These are phyloP conservation scores for Antitype chi DNA, from an alignment of 2,888 invertebrate species.

Conservation along the genomic window DNA sequence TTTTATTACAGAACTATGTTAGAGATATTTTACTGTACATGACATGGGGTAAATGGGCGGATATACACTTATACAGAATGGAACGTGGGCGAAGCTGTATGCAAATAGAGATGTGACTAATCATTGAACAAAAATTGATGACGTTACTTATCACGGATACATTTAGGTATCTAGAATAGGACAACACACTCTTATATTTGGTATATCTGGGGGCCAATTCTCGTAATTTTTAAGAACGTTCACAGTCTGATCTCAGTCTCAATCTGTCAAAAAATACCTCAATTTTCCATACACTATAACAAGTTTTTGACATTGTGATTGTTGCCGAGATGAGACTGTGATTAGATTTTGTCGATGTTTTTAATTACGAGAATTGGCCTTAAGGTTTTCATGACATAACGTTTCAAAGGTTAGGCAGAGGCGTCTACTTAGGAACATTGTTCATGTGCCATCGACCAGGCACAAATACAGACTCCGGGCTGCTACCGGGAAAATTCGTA, in stretches of 20 bases:
- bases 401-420: not conserved
- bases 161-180: not conserved
- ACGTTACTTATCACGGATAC: not conserved
- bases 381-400: not conserved
- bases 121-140: not conserved
- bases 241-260: no score
- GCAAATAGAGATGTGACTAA: not conserved
- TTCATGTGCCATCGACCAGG: not conserved
- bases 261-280: no score
- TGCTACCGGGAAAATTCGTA: not conserved
- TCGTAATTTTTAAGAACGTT: no score
- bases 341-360: no score
- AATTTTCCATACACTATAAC: no score
- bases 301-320: no score
- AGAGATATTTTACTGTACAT: conserved; percentile 28
- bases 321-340: no score
- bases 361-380: no score
- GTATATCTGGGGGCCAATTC: not conserved
- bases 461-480: not conserved
- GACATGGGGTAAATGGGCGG: conserved; percentile 7
- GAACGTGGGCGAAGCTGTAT: not conserved
- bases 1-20: conserved; percentile 46
- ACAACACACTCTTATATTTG: not conserved
- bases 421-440: not conserved
- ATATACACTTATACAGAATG: not conserved